Base-by-base conservation (phyloP, 2,797 vertebrate genomes). In the Xiphophorus birchmanni region DNA sequence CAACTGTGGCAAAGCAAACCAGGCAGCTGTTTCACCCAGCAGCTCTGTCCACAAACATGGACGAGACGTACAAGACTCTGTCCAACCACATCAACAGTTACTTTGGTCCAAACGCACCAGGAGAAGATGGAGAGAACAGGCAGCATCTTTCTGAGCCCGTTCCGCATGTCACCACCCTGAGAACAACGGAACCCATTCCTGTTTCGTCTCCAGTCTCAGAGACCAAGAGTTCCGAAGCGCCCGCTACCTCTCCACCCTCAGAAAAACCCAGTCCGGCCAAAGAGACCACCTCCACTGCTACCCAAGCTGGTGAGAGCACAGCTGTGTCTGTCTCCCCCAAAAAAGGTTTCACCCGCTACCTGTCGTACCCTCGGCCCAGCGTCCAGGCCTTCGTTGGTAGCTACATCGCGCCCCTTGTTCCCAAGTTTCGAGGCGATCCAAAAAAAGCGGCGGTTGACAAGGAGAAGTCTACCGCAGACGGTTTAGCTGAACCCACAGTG, bases 321-420 rank as follows among this genome's bases (percentile, higher is more conserved):
- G 17, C 85, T 32, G 80, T 42, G 48, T 35, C 92, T 4, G 2
- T 37, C 76, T 92, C 97, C n/a, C 72, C 96, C 3, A 98, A 97
- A 90, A 98, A 97, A 87, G 96, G 96, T 76, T 97, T 99, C 91
- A 96, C 96, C 74, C 96, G 95, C 86, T 98, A 99, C 76, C 94
- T 99, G 78, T 97, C 97, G 0, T 96, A 97, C 85, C 97, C 97
- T n/a, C 96, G 96, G 74, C 98, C 97, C 90, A 98, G 97, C 0
- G 96, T 98, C 12, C 98, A 98, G 79, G 97, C 97, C 13, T 98
- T 99, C 88, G 97, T 99, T 1, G 98, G 97, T 86, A 98, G 94
- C 91, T 99, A 98, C 89, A 97, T 99, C n/a, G 93, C 96, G 2
- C 97, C 97, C 17, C 93, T 99, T 77, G 97, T 98, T 63, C 98